Base-by-base conservation (phyloP, 64 coral and sea anemone genomes). In the Exaiptasia diaphana region DNA sequence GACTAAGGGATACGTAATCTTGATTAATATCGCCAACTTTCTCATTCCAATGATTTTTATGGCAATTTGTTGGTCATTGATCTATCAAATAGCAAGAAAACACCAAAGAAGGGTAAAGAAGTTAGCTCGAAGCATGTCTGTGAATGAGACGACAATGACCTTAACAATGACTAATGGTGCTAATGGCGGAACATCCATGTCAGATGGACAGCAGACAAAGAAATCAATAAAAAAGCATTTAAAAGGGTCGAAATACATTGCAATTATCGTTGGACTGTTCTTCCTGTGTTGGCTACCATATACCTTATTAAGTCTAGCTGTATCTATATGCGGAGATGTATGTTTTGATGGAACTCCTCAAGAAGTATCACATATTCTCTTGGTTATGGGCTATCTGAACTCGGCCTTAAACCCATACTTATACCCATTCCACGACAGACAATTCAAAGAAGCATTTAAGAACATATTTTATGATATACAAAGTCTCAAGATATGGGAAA, bases 251-350 rank as follows among this genome's bases (percentile, higher is more conserved):
- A 88, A 88, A 29, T 95, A 89, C 75, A 89, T 95, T n/a, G 91
- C 86, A 15, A 90, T 95, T 44, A 82, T 95, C 67, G 91, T 95
- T 3, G 73, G 87, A 1, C 26, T 73, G 25, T 95, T 95, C 57
- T 95, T 90, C 49, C n/a, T 95, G 20, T 95, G 91, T 63, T 95
- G 91, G 91, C 42, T 95, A 3, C 91, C 91, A 8, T 89, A 54
- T 71, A 88, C 76, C 5, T 36, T 36, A 13, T 50, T 57, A 3
- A 88, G 85, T 59, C 39, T 88, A 15, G 63, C 23, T 12, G 28
- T 54, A 18, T 43, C 85, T 18, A 28, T 81, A 22, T 79, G 75
- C 12, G 78, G 85, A 59, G 29, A 52, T 3, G 26, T 6, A 43
- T 73, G 69, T 22, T 73, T 7, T 25, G 4, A 14, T 2, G 69